Percentiles rank a stretch among this genome's conserved stretches.
Conservation (phyloP, 1,140 invertebrate genomes). For the Rhysida immarginata region DNA sequence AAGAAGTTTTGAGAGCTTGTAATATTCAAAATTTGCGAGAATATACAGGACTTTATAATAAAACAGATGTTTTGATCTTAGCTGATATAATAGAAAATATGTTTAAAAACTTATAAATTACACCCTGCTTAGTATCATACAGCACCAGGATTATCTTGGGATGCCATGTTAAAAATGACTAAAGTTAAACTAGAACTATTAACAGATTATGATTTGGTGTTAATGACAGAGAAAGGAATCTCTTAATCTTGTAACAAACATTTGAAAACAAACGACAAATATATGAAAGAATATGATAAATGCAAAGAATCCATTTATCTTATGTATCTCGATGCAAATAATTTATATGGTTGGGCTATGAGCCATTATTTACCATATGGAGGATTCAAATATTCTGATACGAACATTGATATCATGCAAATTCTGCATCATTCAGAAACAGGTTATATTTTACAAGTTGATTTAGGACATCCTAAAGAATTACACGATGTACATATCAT, state of each 20-base stretch:
- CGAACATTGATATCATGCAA: not conserved
- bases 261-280: not conserved
- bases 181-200: conserved; percentile 19
- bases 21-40: not conserved
- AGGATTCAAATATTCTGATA: not conserved
- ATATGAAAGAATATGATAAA: not conserved
- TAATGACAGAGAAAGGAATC: conserved; percentile 18
- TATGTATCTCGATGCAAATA: not conserved
- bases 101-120: conserved; percentile 3
- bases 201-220: conserved; percentile 18
- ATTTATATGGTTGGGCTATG: not conserved
- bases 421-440: not conserved
- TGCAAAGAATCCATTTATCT: not conserved
- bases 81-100: conserved; percentile 7
- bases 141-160: conserved; percentile 5
- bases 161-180: conserved; percentile 17
- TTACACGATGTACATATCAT: not conserved
- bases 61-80: conserved; percentile 8
- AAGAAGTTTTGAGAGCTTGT: not conserved
- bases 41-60: conserved; percentile 5
- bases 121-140: conserved; percentile 6
- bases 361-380: not conserved
- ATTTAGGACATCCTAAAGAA: not conserved
- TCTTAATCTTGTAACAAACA: not conserved
- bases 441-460: not conserved